A percentile compares a stretch with the other conserved stretches of the same genome.
Conservation (phyloP, 2,888 invertebrate genomes). For the Strigamia maritima region DNA sequence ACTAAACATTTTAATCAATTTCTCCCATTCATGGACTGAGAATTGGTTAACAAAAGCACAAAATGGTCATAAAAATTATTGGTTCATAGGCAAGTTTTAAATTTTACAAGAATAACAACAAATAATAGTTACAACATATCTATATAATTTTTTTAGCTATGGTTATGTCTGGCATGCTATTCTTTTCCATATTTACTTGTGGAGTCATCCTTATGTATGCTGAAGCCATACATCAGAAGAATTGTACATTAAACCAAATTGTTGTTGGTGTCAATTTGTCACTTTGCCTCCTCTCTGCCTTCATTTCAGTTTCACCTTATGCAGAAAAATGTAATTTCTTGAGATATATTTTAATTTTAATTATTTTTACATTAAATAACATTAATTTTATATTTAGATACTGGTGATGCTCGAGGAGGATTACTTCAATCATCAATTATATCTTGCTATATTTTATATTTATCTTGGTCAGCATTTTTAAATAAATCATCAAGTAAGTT, state of each 20-base stretch:
- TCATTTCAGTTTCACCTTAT: constrained; percentile 52
- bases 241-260: constrained; percentile 52
- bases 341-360: constrained; percentile 32
- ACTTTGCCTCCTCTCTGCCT: constrained; percentile 51
- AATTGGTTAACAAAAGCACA: constrained; percentile 50
- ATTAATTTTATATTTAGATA: constrained; percentile 34
- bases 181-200: constrained; percentile 48
- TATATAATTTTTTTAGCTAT: constrained; percentile 5
- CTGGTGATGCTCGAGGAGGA: constrained; percentile 49
- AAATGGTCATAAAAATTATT: constrained; percentile 49
- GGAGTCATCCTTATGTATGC: constrained; percentile 51
- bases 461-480: constrained; percentile 56
- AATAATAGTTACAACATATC: constrained; percentile 34
- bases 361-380: neutral
- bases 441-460: constrained; percentile 53
- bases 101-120: neutral
- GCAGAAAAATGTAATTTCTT: constrained; percentile 50
- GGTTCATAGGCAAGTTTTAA: constrained; percentile 49
- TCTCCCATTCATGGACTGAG: constrained; percentile 55
- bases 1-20: constrained; percentile 54
- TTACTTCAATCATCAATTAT: constrained; percentile 54
- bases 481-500: constrained; percentile 51
- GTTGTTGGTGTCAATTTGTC: constrained; percentile 53
- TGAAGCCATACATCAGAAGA: constrained; percentile 49
- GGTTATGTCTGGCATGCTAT: constrained; percentile 49